Evolutionary conservation across 2,888 invertebrate species (phyloP).

Genomic region (Iselma pallidipennis): DNA sequence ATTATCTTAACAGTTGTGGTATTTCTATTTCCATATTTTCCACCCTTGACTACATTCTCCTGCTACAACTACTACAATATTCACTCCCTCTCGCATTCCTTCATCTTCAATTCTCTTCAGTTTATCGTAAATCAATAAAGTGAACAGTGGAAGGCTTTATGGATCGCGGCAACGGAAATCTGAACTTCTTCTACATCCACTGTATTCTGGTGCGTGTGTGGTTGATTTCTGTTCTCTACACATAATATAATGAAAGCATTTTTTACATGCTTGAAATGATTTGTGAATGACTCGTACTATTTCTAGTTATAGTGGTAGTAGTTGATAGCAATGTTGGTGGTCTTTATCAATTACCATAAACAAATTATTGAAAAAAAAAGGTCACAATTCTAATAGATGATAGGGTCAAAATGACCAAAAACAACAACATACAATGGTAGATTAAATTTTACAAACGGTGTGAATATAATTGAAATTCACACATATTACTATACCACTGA

Average conservation of each 20-base stretch:
- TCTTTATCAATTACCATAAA: background rate
- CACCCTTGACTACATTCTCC: background rate
- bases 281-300: background rate
- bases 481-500: background rate
- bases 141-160: background rate
- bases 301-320: background rate
- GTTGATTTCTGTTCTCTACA: background rate
- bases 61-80: too few species aligned
- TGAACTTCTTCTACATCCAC: background rate
- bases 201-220: background rate
- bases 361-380: background rate
- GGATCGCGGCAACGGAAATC: background rate
- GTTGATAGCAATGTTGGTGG: background rate
- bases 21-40: background rate
- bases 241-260: too few species aligned
- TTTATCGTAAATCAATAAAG: constrained; percentile 1
- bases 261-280: too few species aligned
- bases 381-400: background rate
- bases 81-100: background rate
- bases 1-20: background rate
- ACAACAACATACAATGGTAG: background rate
- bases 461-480: background rate
- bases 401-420: background rate
- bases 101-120: background rate
- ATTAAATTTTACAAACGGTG: background rate